Evolutionary conservation across 2,797 vertebrate species (phyloP).

Genomic region (Microtus californicus): DNA sequence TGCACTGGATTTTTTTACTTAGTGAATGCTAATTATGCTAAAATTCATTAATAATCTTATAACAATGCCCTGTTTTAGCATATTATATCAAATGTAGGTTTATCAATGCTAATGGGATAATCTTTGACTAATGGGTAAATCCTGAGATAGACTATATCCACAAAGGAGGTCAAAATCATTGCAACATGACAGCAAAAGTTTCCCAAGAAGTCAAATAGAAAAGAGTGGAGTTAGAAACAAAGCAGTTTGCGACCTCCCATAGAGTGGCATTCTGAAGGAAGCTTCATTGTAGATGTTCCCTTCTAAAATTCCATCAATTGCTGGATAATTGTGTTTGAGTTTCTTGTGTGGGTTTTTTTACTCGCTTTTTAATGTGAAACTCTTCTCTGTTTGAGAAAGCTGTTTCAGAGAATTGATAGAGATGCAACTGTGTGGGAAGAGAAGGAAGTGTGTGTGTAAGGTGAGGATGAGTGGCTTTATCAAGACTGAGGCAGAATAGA

Average conservation of each 20-base stretch:
- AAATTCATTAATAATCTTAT: not conserved
- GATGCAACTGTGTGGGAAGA: not conserved
- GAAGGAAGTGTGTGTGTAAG: not conserved
- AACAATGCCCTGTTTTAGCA: not conserved
- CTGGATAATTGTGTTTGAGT: not conserved
- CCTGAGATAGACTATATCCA: not conserved
- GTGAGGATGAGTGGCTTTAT: not conserved
- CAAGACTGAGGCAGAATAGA: not conserved
- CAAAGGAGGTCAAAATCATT: not conserved
- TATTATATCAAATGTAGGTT: not conserved
- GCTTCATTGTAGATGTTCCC: not conserved
- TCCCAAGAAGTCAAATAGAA: not conserved
- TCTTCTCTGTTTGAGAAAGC: not conserved
- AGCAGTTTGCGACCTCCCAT: no score
- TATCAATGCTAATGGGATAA: not conserved
- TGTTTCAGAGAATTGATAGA: not conserved
- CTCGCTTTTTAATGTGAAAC: not conserved
- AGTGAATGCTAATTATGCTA: not conserved
- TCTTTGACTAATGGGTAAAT: not conserved
- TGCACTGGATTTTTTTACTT: slow-evolving; percentile 5
- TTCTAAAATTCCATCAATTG: not conserved
- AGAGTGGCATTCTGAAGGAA: not conserved
- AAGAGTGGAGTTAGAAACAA: not conserved
- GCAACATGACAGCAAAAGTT: not conserved
- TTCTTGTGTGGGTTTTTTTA: not conserved